A percentile compares a stretch with the other conserved stretches of the same genome.
Conservation (phyloP, 2,888 invertebrate species). For the Himalopsyche kuldschensis region DNA sequence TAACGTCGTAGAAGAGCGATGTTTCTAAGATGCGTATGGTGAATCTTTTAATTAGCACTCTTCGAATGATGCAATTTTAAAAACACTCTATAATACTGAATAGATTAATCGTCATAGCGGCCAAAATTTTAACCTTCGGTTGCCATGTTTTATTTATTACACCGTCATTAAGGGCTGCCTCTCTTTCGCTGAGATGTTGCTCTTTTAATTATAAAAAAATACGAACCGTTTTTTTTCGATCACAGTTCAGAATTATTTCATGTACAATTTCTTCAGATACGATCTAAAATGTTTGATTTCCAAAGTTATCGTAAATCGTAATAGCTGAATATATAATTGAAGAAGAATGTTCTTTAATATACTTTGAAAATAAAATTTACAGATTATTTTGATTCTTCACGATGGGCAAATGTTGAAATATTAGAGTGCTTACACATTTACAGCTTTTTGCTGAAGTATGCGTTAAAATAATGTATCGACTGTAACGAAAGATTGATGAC, state of each 20-base stretch:
- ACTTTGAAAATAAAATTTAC: not conserved
- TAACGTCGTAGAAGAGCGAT: not conserved
- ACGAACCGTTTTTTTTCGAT: not conserved
- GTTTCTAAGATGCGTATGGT: not conserved
- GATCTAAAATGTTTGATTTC: too few species aligned
- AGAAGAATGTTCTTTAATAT: not conserved
- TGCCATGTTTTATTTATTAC: not conserved
- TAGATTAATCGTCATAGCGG: not conserved
- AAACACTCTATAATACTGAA: not conserved
- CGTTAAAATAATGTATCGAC: not conserved
- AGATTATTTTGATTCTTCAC: not conserved
- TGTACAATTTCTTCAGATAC: not conserved
- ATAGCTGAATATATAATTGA: too few species aligned
- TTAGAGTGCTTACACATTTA: not conserved
- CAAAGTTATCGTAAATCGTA: too few species aligned
- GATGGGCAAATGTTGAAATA: not conserved
- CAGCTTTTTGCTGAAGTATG: not conserved
- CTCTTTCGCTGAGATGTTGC: not conserved
- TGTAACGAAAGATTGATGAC: not conserved
- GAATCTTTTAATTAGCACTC: not conserved
- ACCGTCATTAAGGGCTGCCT: not conserved
- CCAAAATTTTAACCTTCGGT: not conserved
- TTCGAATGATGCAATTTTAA: not conserved
- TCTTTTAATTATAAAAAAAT: not conserved
- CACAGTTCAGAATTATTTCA: not conserved